Base-by-base conservation (phyloP, 2,888 invertebrate species). In the Agonopterix heracliana region DNA sequence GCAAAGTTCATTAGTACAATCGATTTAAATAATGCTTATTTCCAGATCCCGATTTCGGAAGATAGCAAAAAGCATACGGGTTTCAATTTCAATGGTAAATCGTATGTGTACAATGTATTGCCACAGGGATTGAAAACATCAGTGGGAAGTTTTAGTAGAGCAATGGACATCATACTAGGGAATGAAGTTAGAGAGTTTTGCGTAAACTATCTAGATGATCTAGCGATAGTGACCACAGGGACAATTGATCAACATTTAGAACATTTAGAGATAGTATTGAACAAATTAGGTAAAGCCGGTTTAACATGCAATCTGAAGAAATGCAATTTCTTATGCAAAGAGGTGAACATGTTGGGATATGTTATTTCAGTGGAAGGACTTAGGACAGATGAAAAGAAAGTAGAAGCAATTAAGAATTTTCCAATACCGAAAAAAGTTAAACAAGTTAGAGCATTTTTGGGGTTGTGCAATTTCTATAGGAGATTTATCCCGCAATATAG, bases 381-480 rank as follows among this genome's bases (percentile, higher is more conserved):
- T 10, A 11, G 41, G 12, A 41, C 46, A 3, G 46, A 47, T 35
- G 41, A 53, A 0, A 53, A 53, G 2, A 59, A 59, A 14, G 34
- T 57, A 7, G 44, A 50, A n/a, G 45, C 52, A 1, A 47, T 47
- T 12, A 3, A 49, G 11, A 49, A 56, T 0, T 63, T 59, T 34
- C 63, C 68, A 0, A 17, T 40, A 1, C 65, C 61, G 0, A 61
- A 47, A 1, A 59, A 53, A 34, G 4, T 54, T 7, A 61, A 61
- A 46, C 60, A 62, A 1, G 0, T 63, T 2, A 45, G 62, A 17
- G 59, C 56, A 0, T 66, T 64, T 48, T 14, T 66, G 9, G 63
- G 63, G 0, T 41, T 64, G 2, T 56, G 55, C 17, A 63, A 63
- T 45, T 63, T 50, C 46, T 64, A 61, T 46, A 50, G 63, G 8